Base-by-base conservation (phyloP, 2,797 vertebrate species). In the Tragopan temminckii region DNA sequence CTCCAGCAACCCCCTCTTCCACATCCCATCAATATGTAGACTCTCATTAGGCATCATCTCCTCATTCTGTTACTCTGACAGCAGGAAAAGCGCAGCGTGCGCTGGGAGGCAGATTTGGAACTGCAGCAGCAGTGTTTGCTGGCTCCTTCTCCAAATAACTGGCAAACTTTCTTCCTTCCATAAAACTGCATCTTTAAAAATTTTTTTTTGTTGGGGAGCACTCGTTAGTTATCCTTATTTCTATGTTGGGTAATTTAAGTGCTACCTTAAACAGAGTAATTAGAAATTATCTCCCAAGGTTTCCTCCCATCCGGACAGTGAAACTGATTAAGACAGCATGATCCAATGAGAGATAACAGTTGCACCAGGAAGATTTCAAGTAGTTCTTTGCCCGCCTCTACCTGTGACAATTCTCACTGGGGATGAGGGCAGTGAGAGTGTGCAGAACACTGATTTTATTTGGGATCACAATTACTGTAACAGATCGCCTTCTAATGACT, bases 401-500 rank as follows among this genome's bases (percentile, higher is more conserved):
- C 21, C 6, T 2, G 0, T 3, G 8, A 5, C 4, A 4, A 2
- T 2, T 20, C 2, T 1, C 5, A 0, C 45, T 4, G 31, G 43
- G 46, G 23, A 25, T n/a, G 17, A n/a, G 29, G 33, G 31, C 7
- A 2, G 10, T 13, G 36, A 4, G 31, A 23, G n/a, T 3, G 11
- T 11, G 61, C 69, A 45, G 33, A 9, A 45, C 10, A 23, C 45
- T 46, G 21, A 7, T 46, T 21, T 17, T 14, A 2, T 33, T 40
- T 59, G 38, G n/a, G 50, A 59, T 4, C 38, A 40, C 45, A 24
- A 1, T 25, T 48, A 7, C 40, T 8, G 18, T 1, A 43, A 40
- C 20, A 38, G 69, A 19, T 14, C 33, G 1, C 67, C 20, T 38
- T 31, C 29, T 24, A n/a, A 69, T 59, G 61, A 11, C 11, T 36